Percentiles rank a stretch among this genome's conserved stretches.
phyloP scores from a whole-genome alignment of 2,113 vertebrate species.

The Struthidea cinerea region DNA sequence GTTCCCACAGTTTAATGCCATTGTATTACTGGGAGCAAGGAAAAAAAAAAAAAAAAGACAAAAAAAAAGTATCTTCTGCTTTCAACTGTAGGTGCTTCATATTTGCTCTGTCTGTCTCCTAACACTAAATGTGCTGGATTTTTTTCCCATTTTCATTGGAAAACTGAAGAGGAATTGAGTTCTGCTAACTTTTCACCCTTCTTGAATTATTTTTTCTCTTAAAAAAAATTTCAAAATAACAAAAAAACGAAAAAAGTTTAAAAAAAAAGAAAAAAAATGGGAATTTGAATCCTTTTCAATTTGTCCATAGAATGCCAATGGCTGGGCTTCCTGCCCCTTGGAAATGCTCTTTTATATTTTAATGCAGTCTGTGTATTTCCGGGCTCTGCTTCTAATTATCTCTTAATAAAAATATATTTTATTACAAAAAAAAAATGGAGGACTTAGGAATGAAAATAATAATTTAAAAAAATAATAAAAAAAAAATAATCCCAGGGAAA shows the following conservation, averaged over 20 bases:
- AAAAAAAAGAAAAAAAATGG: neutral
- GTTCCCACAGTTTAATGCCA: conserved; percentile 66
- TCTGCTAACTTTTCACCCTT: conserved; percentile 61
- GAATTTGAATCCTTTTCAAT: conserved; percentile 57
- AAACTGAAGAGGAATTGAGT: conserved; percentile 62
- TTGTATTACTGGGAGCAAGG: conserved; percentile 70
- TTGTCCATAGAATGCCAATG: conserved; percentile 47
- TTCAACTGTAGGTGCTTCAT: conserved; percentile 74
- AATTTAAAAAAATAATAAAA: neutral
- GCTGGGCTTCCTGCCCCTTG: conserved; percentile 54
- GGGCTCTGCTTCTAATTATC: conserved; percentile 75
- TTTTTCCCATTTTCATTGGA: conserved; percentile 68
- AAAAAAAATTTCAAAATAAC: neutral
- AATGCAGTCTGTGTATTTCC: conserved; percentile 70
- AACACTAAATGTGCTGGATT: conserved; percentile 71
- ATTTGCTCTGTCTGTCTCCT: conserved; percentile 72
- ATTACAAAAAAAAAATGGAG: conserved; percentile 69
- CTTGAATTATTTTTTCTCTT: conserved; percentile 23
- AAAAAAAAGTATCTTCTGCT: conserved; percentile 59
- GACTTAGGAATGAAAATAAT: conserved; percentile 51
- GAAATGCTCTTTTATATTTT: conserved; percentile 71
- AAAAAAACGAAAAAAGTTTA: neutral
- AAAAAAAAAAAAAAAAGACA: neutral
- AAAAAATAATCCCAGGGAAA: conserved; percentile 18
- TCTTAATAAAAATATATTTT: conserved; percentile 79